Evolutionary conservation across 1,140 invertebrate genomes (phyloP), one percentile per base, ranked within the genome.

Genomic region (Tigriopus japonicus): DNA sequence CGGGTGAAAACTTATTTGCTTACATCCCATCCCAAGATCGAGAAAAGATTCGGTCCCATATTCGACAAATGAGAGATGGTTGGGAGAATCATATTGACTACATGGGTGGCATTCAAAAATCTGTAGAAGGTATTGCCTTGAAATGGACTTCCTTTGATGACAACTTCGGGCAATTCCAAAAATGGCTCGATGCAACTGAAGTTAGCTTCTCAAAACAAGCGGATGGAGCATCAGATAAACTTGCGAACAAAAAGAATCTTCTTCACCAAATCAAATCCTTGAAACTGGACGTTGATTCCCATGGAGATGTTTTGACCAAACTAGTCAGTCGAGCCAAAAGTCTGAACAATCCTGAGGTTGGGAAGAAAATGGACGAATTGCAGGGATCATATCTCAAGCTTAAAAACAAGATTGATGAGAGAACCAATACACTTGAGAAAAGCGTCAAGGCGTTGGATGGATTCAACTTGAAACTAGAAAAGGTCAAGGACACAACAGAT

Each of bases 101-200:
- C 68, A 79, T 87, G 0, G 91, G 86, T 71, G 79, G 80, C 1
- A 79, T 90, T 6, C 81, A 88, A 62, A 91, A 92, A 69, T 81
- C 81, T 65, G 81, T 91, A 42, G 87, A 92, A 74, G 84, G 80
- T 19, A 81, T 85, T 23, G 79, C 90, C 42, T 83, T 90, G 68
- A 84, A 91, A 65, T 78, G 86, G 68, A 86, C 86, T 6, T 89
- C 86, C 0, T 88, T 92, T 68, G 87, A 93, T 68, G 88, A 92
- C 66, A 90, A 85, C 63, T 85, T 85, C 64, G 79, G 79, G 55
- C 85, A 90, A 73, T 70, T 77, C 51, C 79, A 85, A 5, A 80
- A 81, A 64, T 92, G 87, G 83, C 75, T 92, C 7, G 74, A 77
- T 41, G 85, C 89, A 63, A 76, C 78, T 0, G 78, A 82, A 35